Conservation (phyloP, 2,797 vertebrate genomes). For the Cuniculus paca region DNA sequence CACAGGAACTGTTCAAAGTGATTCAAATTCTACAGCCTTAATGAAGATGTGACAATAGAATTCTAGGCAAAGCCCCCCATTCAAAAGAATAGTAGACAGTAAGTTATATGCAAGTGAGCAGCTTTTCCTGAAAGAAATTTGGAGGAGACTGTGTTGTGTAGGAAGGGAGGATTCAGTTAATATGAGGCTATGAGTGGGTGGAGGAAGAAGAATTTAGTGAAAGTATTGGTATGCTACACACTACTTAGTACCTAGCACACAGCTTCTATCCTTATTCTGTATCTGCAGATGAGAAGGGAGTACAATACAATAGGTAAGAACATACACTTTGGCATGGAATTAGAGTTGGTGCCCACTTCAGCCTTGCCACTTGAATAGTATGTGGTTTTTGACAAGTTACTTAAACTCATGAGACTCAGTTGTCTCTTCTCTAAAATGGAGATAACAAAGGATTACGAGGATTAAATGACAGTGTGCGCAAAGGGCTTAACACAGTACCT, state of each 20-base stretch:
- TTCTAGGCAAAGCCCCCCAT: neutral
- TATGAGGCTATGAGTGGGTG: neutral
- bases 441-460: neutral
- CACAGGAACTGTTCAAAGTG: neutral
- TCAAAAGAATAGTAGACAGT: neutral
- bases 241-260: neutral
- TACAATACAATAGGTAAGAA: neutral
- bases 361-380: neutral
- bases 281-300: neutral
- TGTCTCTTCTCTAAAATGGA: conserved; percentile 5
- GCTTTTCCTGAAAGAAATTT: neutral
- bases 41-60: neutral
- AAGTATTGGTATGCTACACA: neutral
- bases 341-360: neutral
- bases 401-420: neutral
- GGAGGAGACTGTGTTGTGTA: neutral
- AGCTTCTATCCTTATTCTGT: neutral
- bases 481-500: neutral
- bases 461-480: neutral
- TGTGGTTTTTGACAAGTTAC: neutral
- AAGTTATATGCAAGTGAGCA: neutral
- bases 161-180: neutral
- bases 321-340: neutral
- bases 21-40: neutral
- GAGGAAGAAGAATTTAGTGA: neutral